Percentiles rank a stretch among this genome's conserved stretches.
phyloP scores from a whole-genome alignment of 37 sponge, comb jelly and placozoan species.

The Beroe forskalii region DNA sequence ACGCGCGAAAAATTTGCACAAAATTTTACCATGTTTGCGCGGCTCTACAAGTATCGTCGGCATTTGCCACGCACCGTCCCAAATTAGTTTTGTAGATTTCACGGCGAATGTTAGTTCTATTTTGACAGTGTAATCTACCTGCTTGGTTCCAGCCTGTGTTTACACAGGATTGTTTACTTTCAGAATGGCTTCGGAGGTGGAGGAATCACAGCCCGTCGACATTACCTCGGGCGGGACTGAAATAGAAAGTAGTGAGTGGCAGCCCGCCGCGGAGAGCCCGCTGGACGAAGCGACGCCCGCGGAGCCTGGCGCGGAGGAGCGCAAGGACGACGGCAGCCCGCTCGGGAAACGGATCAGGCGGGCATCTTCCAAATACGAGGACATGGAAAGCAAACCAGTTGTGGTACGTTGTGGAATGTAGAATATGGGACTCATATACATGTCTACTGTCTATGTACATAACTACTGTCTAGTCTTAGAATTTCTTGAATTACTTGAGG shows the following conservation, averaged over 20 bases:
- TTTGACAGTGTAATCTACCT: not conserved
- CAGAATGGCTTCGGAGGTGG: not conserved
- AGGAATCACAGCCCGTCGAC: not conserved
- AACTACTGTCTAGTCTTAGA: too few relatives aligned
- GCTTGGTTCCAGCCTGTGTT: too few relatives aligned
- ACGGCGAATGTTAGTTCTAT: too few relatives aligned
- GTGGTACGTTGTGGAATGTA: not conserved
- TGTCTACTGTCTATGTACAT: not conserved
- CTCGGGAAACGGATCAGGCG: slow-evolving; percentile 20
- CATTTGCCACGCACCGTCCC: not conserved
- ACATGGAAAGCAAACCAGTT: not conserved
- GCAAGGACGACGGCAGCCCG: not conserved
- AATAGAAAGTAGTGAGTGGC: not conserved
- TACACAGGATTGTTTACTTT: too few relatives aligned
- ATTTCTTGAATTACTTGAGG: too few relatives aligned
- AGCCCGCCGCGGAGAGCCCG: not conserved
- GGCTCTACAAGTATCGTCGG: not conserved
- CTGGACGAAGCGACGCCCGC: not conserved
- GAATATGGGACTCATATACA: not conserved
- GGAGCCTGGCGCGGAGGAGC: not conserved
- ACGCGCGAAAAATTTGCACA: not conserved
- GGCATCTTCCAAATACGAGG: slow-evolving; percentile 53
- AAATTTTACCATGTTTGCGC: not conserved
- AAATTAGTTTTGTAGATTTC: not conserved
- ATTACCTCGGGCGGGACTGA: not conserved